Conservation (phyloP, 2,113 vertebrate species). For the Numida meleagris region DNA sequence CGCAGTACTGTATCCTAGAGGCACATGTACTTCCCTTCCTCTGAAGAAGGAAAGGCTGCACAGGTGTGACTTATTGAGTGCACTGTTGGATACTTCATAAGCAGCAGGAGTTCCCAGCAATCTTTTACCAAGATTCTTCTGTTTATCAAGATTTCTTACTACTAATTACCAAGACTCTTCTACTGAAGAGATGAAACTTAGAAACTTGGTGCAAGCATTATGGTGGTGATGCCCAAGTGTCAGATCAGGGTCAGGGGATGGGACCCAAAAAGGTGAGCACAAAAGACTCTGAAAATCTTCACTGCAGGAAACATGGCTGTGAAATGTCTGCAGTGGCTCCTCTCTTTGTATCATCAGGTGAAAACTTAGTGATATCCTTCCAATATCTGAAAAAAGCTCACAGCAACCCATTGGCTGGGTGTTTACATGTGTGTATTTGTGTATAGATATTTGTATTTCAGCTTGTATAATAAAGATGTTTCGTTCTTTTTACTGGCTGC, state of each 20-base stretch:
- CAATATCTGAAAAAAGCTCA: not conserved
- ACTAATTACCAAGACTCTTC: no score
- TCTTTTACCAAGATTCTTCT: not conserved
- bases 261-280: not conserved
- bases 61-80: not conserved
- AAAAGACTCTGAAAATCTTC: not conserved
- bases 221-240: not conserved
- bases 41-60: not conserved
- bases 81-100: not conserved
- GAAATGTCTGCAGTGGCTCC: not conserved
- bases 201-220: not conserved
- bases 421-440: not conserved
- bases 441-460: not conserved
- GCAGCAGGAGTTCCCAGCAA: not conserved
- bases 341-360: not conserved
- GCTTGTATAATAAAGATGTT: not conserved
- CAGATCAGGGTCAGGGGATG: not conserved
- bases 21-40: fast-evolving
- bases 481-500: not conserved
- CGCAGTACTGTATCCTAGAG: not conserved
- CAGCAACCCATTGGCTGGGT: not conserved
- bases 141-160: no score
- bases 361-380: not conserved
- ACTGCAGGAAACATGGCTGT: not conserved
- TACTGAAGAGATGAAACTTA: not conserved